Evolutionary conservation across 2,113 vertebrate species (phyloP).

Genomic region (Oceanodroma tethys): DNA sequence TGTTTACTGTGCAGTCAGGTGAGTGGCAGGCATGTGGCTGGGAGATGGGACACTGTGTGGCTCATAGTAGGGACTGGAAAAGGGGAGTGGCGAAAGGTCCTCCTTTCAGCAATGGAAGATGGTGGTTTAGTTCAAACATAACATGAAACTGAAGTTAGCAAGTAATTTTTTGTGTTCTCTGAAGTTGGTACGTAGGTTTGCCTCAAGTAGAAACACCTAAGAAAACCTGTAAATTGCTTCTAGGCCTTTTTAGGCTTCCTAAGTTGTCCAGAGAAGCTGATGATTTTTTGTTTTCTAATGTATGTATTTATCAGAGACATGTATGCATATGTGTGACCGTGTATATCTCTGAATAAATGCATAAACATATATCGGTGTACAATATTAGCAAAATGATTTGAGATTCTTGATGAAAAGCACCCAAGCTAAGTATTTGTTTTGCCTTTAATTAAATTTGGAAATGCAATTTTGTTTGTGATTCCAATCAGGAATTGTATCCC

Average conservation of each 20-base stretch:
- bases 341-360: neutral
- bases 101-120: neutral
- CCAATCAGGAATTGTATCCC: neutral
- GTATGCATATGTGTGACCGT: rapidly evolving
- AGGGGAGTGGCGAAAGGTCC: neutral
- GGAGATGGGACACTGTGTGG: neutral
- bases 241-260: neutral
- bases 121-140: neutral
- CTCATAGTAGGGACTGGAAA: neutral
- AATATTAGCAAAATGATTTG: neutral
- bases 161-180: neutral
- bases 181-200: neutral
- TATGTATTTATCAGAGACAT: neutral
- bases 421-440: neutral
- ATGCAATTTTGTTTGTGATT: neutral
- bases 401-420: neutral
- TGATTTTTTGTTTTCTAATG: neutral
- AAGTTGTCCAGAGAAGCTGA: neutral
- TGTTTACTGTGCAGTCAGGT: neutral
- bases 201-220: neutral
- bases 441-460: neutral
- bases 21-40: neutral
- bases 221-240: neutral
- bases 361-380: neutral
- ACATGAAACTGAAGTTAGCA: neutral